phyloP scores from a whole-genome alignment of 2,888 invertebrate species.

The Tridacna gigas region DNA sequence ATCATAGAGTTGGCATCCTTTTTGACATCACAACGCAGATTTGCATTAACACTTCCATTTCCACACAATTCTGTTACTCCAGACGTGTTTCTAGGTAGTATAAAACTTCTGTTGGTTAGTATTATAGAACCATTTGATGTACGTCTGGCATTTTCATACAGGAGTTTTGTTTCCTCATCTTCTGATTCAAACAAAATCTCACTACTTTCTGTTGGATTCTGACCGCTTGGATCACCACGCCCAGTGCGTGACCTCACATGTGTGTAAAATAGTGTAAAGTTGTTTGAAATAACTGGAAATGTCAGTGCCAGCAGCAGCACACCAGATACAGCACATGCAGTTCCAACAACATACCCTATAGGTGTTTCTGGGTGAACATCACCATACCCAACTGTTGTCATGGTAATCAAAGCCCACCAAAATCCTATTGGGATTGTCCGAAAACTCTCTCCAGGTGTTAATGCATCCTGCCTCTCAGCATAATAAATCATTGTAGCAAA shows the following conservation, averaged over 20 bases:
- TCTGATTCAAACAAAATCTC: slow-evolving; percentile 50
- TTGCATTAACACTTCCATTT: slow-evolving; percentile 41
- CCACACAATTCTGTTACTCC: slow-evolving; percentile 58
- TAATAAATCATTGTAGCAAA: slow-evolving; percentile 85
- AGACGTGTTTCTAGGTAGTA: slow-evolving; percentile 65
- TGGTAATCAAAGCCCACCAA: slow-evolving; percentile 85
- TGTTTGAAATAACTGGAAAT: slow-evolving; percentile 84
- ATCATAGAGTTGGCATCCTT: slow-evolving; percentile 73
- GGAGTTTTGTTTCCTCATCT: slow-evolving; percentile 45
- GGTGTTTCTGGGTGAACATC: slow-evolving; percentile 81
- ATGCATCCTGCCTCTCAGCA: slow-evolving; percentile 82
- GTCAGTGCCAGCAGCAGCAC: slow-evolving; percentile 83
- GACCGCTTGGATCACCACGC: slow-evolving; percentile 51
- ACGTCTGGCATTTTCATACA: slow-evolving; percentile 59
- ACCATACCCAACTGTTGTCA: slow-evolving; percentile 84
- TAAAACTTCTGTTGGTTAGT: slow-evolving; percentile 56
- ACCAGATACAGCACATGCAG: slow-evolving; percentile 82
- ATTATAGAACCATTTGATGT: slow-evolving; percentile 67
- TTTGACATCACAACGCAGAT: slow-evolving; percentile 35
- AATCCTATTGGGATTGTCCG: slow-evolving; percentile 84
- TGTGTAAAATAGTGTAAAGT: slow-evolving; percentile 83
- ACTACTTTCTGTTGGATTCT: slow-evolving; percentile 34
- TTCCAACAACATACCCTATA: slow-evolving; percentile 82
- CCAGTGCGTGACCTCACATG: slow-evolving; percentile 80
- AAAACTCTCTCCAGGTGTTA: slow-evolving; percentile 75